Base-by-base conservation (phyloP, 2,797 vertebrate genomes). In the Sebastes nivosus region DNA sequence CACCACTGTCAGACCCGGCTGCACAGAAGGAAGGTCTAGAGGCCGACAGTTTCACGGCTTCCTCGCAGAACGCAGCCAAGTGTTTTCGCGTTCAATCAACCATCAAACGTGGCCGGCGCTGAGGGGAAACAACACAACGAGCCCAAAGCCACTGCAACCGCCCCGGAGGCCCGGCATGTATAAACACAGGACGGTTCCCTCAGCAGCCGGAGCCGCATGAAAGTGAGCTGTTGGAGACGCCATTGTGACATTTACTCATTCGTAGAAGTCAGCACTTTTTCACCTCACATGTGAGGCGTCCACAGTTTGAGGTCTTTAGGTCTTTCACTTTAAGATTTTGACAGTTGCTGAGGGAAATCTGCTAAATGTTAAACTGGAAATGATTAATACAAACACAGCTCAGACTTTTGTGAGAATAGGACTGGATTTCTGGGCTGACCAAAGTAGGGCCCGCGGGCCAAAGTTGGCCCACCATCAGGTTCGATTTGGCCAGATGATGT, bases 31-130 rank as follows among this genome's bases (percentile, higher is more conserved):
- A 81, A 71, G 73, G 86, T 42, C 38, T 42, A 16, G 61, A 65
- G 73, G 69, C 75, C 74, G 80, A 81, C 83, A 90, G 88, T 90
- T 91, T 93, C 88, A 91, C 87, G 66, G 88, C 92, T 93, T 94
- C 88, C 86, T 90, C 72, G 69, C 85, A 86, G 90, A 90, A 90
- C 85, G 79, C 73, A 82, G 86, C 78, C 81, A 82, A 94, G 94
- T 93, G 93, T 94, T 95, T 95, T 94, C 20, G 71, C 70, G 89
- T 94, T 94, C 92, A 95, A 93, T 94, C 95, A 95, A 96, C 94
- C 95, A 96, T 96, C 95, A 96, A 95, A 93, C 87, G 72, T 84
- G 84, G 85, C 83, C 79, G 90, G 87, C 85, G 89, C 73, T 71
- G 75, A 72, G 55, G 77, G 59, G 91, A 93, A 95, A 93, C 93